Conservation (phyloP, 2,888 invertebrate species). For the Aphelenchoides bicaudatus region DNA sequence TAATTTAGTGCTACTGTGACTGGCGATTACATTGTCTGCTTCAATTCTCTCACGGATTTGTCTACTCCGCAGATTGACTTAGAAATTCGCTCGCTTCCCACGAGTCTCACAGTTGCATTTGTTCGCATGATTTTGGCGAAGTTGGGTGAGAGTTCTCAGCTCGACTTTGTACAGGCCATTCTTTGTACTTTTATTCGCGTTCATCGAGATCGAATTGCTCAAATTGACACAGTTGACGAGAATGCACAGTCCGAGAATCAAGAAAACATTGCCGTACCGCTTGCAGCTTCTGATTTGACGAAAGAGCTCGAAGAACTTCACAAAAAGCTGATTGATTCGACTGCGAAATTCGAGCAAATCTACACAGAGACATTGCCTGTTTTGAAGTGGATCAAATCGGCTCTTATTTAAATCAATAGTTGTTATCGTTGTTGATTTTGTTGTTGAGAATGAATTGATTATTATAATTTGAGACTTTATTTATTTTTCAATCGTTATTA, state of each 20-base stretch:
- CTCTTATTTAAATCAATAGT: conserved; percentile 39
- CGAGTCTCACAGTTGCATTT: conserved; percentile 36
- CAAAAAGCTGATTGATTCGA: conserved; percentile 19
- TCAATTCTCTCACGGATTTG: conserved; percentile 31
- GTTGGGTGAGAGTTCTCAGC: conserved; percentile 75
- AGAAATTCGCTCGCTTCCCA: conserved; percentile 45
- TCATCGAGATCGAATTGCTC: conserved; percentile 29
- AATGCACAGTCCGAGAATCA: conserved; percentile 22
- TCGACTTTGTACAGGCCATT: conserved; percentile 77
- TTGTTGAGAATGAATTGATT: too few relatives aligned
- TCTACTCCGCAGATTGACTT: conserved; percentile 49
- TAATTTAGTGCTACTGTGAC: background rate
- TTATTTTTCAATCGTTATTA: too few relatives aligned
- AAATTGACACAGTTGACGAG: conserved; percentile 15
- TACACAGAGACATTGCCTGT: conserved; percentile 39
- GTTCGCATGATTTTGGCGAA: conserved; percentile 62
- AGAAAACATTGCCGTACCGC: conserved; percentile 6
- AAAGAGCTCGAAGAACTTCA: conserved; percentile 22
- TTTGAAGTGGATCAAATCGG: conserved; percentile 47
- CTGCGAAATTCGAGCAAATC: conserved; percentile 24
- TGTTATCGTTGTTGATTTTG: too few relatives aligned
- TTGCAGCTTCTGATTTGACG: conserved; percentile 7
- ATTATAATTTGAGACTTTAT: too few relatives aligned
- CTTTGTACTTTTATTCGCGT: conserved; percentile 73
- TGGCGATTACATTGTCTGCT: conserved; percentile 17